Conservation (phyloP, 2,888 invertebrate species). For the Alloplasta piceator region DNA sequence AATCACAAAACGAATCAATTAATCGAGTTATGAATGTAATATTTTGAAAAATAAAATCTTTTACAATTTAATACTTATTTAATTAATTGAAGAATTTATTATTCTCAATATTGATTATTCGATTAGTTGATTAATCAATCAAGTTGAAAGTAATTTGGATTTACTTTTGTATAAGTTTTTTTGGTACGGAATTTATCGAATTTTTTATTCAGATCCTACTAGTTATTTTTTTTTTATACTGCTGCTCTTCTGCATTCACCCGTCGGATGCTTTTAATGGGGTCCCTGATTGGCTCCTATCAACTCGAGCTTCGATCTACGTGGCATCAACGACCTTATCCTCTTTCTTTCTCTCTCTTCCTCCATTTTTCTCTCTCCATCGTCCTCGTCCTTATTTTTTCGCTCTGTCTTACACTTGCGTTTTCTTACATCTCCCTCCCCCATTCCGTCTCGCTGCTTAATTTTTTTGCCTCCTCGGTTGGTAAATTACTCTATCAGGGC, state of each 20-base stretch:
- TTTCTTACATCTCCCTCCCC: slow-evolving; percentile 9
- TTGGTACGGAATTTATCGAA: too few relatives aligned
- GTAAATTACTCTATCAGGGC: slow-evolving; percentile 69
- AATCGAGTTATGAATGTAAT: too few relatives aligned
- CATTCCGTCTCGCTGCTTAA: neutral
- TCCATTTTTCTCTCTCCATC: neutral
- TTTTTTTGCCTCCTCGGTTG: slow-evolving; percentile 54
- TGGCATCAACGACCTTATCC: slow-evolving; percentile 70
- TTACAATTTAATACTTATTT: too few relatives aligned
- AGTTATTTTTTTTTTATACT: slow-evolving; percentile 49
- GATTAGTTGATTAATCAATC: too few relatives aligned
- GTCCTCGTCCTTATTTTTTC: neutral
- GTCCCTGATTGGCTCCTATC: slow-evolving; percentile 71
- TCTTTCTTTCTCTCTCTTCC: slow-evolving; percentile 50
- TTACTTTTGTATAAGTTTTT: too few relatives aligned
- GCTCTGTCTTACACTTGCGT: neutral
- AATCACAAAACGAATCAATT: too few relatives aligned
- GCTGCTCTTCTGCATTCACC: slow-evolving; percentile 16
- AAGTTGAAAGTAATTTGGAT: too few relatives aligned
- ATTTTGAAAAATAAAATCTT: too few relatives aligned
- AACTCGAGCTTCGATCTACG: slow-evolving; percentile 62
- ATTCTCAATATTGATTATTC: too few relatives aligned
- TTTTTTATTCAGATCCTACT: too few relatives aligned
- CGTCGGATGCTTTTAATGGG: slow-evolving; percentile 69
- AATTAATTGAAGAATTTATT: too few relatives aligned